These are phyloP conservation scores for Hylaeus volcanicus DNA, from an alignment of 1,140 invertebrate genomes.

Conservation along the genomic window DNA sequence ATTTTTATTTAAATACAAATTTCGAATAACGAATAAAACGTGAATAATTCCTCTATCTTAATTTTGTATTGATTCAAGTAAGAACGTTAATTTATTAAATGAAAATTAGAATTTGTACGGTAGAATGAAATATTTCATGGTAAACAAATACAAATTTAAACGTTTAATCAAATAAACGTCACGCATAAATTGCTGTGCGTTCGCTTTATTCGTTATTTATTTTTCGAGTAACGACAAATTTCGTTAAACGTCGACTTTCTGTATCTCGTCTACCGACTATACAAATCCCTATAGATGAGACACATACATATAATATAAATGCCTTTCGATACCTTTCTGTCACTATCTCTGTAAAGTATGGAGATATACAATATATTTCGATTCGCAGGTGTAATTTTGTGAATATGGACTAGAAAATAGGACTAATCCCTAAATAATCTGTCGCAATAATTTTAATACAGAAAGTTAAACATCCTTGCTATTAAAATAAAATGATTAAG, in stretches of 20 bases:
- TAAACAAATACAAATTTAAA: no score
- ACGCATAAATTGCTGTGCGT: no score
- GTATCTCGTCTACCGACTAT: slow-evolving; percentile 5
- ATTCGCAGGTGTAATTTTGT: slow-evolving; percentile 4
- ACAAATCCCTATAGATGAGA: slow-evolving; percentile 28
- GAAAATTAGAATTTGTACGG: no score
- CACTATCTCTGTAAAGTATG: background rate
- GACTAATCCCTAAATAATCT: slow-evolving; percentile 32
- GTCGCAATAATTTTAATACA: background rate
- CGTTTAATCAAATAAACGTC: no score
- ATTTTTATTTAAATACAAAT: no score
- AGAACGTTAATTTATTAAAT: no score
- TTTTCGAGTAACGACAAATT: background rate
- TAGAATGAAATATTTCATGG: no score
- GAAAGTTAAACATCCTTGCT: background rate
- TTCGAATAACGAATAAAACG: no score
- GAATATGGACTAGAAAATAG: background rate
- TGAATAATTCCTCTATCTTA: no score
- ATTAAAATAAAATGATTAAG: no score
- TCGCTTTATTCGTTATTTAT: no score
- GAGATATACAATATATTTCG: slow-evolving; percentile 6
- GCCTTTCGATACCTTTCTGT: slow-evolving; percentile 12
- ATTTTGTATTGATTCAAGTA: no score
- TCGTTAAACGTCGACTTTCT: background rate
- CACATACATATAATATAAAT: slow-evolving; percentile 43